These are phyloP conservation scores for Camelus dromedarius DNA, from an alignment of 2,113 vertebrate species.

Conservation along the genomic window DNA sequence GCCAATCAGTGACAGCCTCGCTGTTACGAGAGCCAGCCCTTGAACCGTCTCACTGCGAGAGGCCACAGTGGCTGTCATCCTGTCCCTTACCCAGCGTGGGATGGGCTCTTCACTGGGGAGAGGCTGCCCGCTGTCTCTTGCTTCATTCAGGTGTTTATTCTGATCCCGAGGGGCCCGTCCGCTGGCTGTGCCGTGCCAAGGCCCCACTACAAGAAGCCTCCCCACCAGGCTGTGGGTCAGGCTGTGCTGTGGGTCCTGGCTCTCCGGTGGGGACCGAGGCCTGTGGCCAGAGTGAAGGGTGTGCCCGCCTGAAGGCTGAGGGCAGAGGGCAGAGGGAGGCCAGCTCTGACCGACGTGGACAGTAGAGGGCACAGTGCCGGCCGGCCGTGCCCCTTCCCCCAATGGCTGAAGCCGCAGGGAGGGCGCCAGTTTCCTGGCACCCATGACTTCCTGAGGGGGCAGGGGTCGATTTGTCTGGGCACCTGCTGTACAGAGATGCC, in stretches of 20 bases:
- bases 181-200: neutral
- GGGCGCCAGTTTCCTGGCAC: accelerated
- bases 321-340: neutral
- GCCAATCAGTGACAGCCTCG: neutral
- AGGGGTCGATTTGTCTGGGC: accelerated
- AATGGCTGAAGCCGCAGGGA: accelerated
- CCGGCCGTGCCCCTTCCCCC: neutral
- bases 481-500: neutral
- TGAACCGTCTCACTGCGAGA: neutral
- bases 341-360: neutral
- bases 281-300: neutral
- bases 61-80: accelerated
- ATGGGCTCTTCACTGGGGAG: neutral
- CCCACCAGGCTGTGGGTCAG: neutral
- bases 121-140: neutral
- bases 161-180: no score
- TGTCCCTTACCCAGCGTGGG: no score
- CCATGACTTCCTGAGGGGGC: neutral
- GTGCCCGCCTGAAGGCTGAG: no score
- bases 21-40: no score
- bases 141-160: neutral
- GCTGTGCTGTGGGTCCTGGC: neutral
- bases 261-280: neutral
- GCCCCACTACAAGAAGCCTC: neutral
- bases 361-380: neutral